Evolutionary conservation across 1,140 invertebrate species (phyloP).

Genomic region (Aphis gossypii): DNA sequence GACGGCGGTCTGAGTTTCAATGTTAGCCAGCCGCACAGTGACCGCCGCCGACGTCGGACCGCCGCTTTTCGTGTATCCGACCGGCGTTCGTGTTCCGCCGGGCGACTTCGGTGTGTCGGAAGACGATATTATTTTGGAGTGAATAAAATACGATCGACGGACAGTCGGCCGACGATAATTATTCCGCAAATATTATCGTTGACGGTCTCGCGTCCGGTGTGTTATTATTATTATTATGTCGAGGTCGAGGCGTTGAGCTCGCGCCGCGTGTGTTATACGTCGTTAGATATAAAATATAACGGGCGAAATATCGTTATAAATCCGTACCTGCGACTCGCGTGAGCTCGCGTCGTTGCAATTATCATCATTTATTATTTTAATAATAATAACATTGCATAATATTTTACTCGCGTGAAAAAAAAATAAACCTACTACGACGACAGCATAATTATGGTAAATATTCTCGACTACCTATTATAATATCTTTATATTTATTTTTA

Average conservation of each 20-base stretch:
- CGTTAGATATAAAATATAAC: not conserved
- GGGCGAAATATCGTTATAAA: not conserved
- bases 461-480: not conserved
- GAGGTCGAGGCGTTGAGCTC: too few relatives aligned
- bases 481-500: not conserved
- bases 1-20: not conserved
- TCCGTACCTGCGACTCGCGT: not conserved
- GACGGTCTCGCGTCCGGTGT: too few relatives aligned
- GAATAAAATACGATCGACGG: not conserved
- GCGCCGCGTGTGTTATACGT: too few relatives aligned
- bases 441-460: not conserved
- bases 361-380: too few relatives aligned
- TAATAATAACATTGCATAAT: not conserved
- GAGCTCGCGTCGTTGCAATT: not conserved
- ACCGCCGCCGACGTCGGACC: not conserved
- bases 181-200: not conserved
- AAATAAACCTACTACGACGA: not conserved
- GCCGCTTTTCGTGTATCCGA: not conserved
- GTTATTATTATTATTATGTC: too few relatives aligned
- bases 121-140: not conserved
- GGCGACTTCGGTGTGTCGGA: not conserved
- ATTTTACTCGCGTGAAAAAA: not conserved
- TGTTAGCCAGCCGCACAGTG: not conserved
- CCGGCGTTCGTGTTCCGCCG: not conserved
- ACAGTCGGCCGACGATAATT: not conserved